A percentile compares a stretch with the other conserved stretches of the same genome.
phyloP scores from a whole-genome alignment of 2,888 invertebrate genomes.

The Hydrotaea cyrtoneurina region DNA sequence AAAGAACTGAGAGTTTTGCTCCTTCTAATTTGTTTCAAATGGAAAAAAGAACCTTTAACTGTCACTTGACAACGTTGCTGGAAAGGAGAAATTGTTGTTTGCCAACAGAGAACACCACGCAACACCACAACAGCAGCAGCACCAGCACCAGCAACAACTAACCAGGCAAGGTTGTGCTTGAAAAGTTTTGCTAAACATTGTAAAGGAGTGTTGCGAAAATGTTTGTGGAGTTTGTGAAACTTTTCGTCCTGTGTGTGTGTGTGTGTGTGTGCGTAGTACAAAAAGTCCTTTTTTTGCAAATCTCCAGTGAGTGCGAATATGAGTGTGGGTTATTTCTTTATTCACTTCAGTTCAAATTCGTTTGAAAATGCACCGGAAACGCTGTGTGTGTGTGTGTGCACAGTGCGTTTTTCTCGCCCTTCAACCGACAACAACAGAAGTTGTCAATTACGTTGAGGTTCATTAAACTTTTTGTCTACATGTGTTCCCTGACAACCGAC shows the following conservation, averaged over 20 bases:
- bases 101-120: not conserved
- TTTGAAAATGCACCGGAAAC: not conserved
- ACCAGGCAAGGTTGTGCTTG: slow-evolving; percentile 28
- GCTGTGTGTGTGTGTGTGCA: too few relatives aligned
- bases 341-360: not conserved
- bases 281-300: not conserved
- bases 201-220: slow-evolving; percentile 40
- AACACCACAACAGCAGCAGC: not conserved
- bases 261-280: not conserved
- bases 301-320: not conserved
- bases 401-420: not conserved
- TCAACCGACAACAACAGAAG: slow-evolving; percentile 39
- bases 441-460: slow-evolving; percentile 67
- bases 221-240: slow-evolving; percentile 39
- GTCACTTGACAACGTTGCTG: slow-evolving; percentile 49
- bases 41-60: slow-evolving; percentile 25
- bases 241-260: slow-evolving; percentile 6
- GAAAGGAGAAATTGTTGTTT: not conserved
- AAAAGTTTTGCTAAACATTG: slow-evolving; percentile 53
- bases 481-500: slow-evolving; percentile 36
- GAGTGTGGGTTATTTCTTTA: slow-evolving; percentile 16
- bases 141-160: slow-evolving; percentile 20
- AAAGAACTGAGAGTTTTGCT: not conserved
- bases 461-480: slow-evolving; percentile 65
- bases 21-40: slow-evolving; percentile 18